A percentile compares a stretch with the other conserved stretches of the same genome.
These are phyloP conservation scores for Folsomia candida DNA, from an alignment of 2,888 invertebrate genomes.

Conservation along the genomic window DNA sequence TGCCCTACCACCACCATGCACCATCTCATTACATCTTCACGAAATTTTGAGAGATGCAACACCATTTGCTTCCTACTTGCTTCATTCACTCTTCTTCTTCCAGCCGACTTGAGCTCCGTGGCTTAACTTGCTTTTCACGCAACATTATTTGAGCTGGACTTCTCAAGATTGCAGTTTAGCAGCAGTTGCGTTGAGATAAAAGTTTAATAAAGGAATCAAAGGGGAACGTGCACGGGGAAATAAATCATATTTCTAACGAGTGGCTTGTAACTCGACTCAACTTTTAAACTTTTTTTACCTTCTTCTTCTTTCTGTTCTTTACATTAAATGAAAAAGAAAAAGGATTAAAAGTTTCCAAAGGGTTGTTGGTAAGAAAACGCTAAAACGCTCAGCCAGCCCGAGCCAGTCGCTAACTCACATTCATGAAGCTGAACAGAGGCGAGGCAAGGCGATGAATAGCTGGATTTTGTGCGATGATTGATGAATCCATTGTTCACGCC, in stretches of 20 bases:
- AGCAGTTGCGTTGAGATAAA: conserved; percentile 1
- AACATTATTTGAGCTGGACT: background rate
- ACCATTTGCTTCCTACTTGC: too few species aligned
- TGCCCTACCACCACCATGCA: too few species aligned
- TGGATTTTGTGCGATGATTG: background rate
- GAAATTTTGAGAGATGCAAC: too few species aligned
- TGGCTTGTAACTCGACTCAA: background rate
- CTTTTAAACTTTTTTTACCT: conserved; percentile 3
- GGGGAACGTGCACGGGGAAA: background rate
- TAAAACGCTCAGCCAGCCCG: background rate
- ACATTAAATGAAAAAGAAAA: conserved; percentile 8
- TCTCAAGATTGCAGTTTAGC: background rate
- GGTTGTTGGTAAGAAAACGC: background rate
- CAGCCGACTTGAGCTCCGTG: too few species aligned
- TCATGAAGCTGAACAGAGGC: background rate
- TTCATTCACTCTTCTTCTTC: too few species aligned
- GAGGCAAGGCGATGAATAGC: background rate
- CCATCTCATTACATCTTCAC: too few species aligned
- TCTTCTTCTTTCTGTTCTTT: background rate
- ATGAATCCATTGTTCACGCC: background rate
- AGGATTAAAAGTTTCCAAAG: conserved; percentile 10
- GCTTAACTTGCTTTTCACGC: background rate
- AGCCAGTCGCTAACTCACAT: background rate
- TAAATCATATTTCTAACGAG: conserved; percentile 18
- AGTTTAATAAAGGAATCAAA: conserved; percentile 12